Base-by-base conservation (phyloP, 2,888 invertebrate species). In the Physocephala rufipes region DNA sequence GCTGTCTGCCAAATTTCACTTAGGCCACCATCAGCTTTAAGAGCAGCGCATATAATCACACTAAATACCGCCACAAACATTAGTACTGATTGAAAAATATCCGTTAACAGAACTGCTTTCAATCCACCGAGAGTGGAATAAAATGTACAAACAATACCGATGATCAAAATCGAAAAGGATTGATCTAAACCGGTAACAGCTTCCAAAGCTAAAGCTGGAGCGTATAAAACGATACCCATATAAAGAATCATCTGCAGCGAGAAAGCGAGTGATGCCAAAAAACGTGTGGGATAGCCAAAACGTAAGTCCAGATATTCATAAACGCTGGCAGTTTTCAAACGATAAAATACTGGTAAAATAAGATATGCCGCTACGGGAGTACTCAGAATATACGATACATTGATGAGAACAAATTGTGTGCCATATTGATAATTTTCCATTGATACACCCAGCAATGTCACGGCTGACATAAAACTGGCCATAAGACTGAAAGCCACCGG, bases 381-480 rank as follows among this genome's bases (percentile, higher is more conserved):
- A 9, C 91, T 92, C 19, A 95, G 78, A 1, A 90, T 89, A 78
- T 94, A 93, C 0, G 94, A 90, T 62, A 95, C 76, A 82, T 95
- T 94, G 62, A 94, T 92, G 24, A 93, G 86, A 16, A 92, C 88
- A 85, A 96, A 95, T 81, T 93, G 91, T 75, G 93, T 91, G 67
- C 96, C 95, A 81, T 89, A 93, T 77, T 90, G 90, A 85, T 96
- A 96, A 82, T 91, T 94, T 85, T 97, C 96, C 66, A 93, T 90
- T 45, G 95, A 93, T 2, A 95, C 93, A 19, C 96, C 96, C n/a
- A 97, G 87, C 53, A 96, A 84, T 0, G 95, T 94, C 68, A 96
- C 91, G 45, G 96, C 95, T 0, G 96, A 96, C 92, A 96, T 94
- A 83, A 96, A 96, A 53, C 95, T 95, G n/a, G 95, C 95, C 93